Conservation (phyloP, 1,140 invertebrate genomes). For the Eubasilissa regina region DNA sequence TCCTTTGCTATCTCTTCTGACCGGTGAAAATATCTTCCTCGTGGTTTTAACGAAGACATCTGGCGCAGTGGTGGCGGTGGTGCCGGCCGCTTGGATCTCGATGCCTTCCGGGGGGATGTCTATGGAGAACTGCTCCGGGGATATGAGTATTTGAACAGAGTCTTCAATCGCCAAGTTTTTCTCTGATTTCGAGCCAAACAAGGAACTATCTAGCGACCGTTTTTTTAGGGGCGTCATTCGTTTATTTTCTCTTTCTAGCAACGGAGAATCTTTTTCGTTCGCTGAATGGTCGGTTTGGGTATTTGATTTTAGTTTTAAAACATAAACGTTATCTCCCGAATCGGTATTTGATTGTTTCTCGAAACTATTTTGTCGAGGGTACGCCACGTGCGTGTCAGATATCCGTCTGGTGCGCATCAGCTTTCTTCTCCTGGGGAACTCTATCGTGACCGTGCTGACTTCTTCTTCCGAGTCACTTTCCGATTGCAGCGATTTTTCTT, state of each 20-base stretch:
- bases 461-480: conserved; percentile 70
- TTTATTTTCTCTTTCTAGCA: conserved; percentile 26
- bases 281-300: conserved; percentile 35
- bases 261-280: conserved; percentile 44
- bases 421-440: conserved; percentile 70
- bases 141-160: conserved; percentile 56
- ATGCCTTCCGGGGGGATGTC: conserved; percentile 66
- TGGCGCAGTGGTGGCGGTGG: conserved; percentile 63
- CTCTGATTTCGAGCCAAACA: conserved; percentile 36
- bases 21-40: conserved; percentile 82
- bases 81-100: conserved; percentile 67
- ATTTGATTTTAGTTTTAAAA: conserved; percentile 55
- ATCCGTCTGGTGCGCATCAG: conserved; percentile 63
- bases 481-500: conserved; percentile 71
- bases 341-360: conserved; percentile 57
- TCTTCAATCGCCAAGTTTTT: conserved; percentile 42
- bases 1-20: conserved; percentile 73
- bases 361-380: conserved; percentile 54
- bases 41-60: conserved; percentile 84
- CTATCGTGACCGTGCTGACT: conserved; percentile 70
- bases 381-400: conserved; percentile 64
- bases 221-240: conserved; percentile 45
- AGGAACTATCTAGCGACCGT: conserved; percentile 45
- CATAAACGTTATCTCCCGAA: conserved; percentile 57
- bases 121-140: conserved; percentile 57